Evolutionary conservation across 2,888 invertebrate genomes (phyloP), one percentile per base, ranked within the genome.

Genomic region (Maniola hyperantus): DNA sequence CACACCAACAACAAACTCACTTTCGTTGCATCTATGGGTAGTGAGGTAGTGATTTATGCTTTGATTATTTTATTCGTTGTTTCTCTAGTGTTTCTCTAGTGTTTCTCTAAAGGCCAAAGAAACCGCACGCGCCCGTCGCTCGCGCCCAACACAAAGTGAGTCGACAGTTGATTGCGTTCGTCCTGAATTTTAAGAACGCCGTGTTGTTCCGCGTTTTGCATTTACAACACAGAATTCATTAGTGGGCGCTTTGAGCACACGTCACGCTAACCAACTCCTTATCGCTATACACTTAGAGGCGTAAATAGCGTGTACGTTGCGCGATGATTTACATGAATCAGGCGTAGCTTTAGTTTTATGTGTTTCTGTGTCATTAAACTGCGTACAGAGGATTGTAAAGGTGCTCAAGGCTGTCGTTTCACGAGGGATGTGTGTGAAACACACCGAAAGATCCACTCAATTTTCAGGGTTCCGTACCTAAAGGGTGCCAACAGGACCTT

Each of bases 151-250:
- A 33, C 36, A 46, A 63, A 68, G 60, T 53, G 72, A 72, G 77
- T 69, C 73, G 76, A 71, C 77, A 76, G 79, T 80, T 84, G 84
- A 86, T 84, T 84, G 81, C 82, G 77, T 83, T 81, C 79, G 80
- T 77, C 75, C 75, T 76, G 80, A 82, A 81, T 84, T 85, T 83
- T 81, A 83, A 84, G 82, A 79, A 78, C 77, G 74, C 73, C 76
- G 70, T 72, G 75, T 75, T 74, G 75, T 73, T 76, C 72, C 76
- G 73, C 76, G 77, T 76, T 78, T 77, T 76, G 78, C 78, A 78
- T 80, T 79, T 76, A 76, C 77, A 77, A 76, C 72, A 64, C 66
- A 71, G 72, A 73, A 74, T 75, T 76, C 74, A 74, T 75, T 74
- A 73, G 75, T 71, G 71, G 53, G 57, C 66, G 71, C 74, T 73